phyloP scores from a whole-genome alignment of 2,888 invertebrate genomes.

The Alentia gelatinosa region DNA sequence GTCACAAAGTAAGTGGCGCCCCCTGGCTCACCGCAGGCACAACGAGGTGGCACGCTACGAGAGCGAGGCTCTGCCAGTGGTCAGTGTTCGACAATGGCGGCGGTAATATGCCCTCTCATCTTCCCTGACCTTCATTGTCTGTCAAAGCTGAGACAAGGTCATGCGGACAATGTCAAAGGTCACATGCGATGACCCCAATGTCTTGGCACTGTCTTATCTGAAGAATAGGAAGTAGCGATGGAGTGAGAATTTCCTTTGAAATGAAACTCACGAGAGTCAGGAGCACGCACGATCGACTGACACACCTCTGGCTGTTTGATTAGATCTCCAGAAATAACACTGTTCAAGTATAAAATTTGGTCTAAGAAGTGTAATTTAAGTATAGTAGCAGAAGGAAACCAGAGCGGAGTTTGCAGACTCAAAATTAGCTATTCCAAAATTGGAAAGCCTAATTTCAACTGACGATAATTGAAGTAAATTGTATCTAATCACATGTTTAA shows the following conservation, averaged over 20 bases:
- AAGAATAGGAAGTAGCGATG: background rate
- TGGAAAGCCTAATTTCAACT: too few relatives aligned
- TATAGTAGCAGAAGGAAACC: too few relatives aligned
- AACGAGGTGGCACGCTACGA: background rate
- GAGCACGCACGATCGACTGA: background rate
- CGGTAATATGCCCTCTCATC: background rate
- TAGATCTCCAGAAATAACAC: background rate
- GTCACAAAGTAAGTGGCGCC: constrained; percentile 11
- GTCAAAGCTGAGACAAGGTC: background rate
- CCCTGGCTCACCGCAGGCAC: background rate
- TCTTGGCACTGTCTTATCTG: background rate
- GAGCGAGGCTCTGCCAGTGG: background rate
- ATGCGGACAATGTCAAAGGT: background rate
- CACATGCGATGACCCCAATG: background rate
- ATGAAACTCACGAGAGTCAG: background rate
- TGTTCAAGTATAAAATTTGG: too few relatives aligned
- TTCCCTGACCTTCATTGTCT: background rate
- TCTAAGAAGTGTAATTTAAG: too few relatives aligned
- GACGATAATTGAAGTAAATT: too few relatives aligned
- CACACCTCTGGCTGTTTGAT: background rate
- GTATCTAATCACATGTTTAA: too few relatives aligned
- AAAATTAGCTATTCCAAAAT: too few relatives aligned
- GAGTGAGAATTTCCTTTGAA: background rate
- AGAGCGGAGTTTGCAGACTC: too few relatives aligned
- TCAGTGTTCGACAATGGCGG: constrained; percentile 1